Conservation (phyloP, 1,140 invertebrate species). For the Drosophila persimilis region DNA sequence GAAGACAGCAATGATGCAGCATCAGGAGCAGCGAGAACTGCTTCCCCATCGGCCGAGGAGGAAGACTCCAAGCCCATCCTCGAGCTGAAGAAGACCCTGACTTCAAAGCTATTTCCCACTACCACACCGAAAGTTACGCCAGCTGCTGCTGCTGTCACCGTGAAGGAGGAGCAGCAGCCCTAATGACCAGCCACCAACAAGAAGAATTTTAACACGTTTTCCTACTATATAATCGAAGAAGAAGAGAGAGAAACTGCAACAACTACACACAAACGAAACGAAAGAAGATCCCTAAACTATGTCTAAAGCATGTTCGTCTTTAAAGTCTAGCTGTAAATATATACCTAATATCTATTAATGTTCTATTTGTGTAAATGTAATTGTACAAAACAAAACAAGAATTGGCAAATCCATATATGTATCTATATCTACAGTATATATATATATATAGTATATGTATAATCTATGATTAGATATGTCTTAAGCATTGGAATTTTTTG, state of each 20-base stretch:
- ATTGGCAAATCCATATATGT: constrained; percentile 59
- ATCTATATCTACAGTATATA: constrained; percentile 29
- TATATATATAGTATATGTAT: constrained; percentile 38
- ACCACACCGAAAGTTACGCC: not conserved
- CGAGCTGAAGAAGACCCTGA: constrained; percentile 39
- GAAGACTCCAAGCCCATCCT: constrained; percentile 51
- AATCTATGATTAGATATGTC: constrained; percentile 43
- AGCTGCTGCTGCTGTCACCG: constrained; percentile 1
- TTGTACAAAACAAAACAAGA: constrained; percentile 52
- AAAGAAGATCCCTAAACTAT: constrained; percentile 44
- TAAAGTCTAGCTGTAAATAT: constrained; percentile 58
- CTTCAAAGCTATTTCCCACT: constrained; percentile 57
- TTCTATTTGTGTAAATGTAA: constrained; percentile 69
- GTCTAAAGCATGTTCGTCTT: constrained; percentile 12
- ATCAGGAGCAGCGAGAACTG: not conserved
- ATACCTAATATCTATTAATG: constrained; percentile 40
- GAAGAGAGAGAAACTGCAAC: not conserved
- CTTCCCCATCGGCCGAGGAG: constrained; percentile 19
- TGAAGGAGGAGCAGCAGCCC: constrained; percentile 50
- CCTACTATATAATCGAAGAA: too few relatives aligned
- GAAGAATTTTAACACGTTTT: too few relatives aligned
- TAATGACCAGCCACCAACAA: constrained; percentile 10
- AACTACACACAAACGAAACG: not conserved
- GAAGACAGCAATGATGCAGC: constrained; percentile 19
- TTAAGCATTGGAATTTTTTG: constrained; percentile 72